Percentiles rank a stretch among this genome's conserved stretches.
phyloP scores from a whole-genome alignment of 1,140 invertebrate species.

The Eufriesea mexicana region DNA sequence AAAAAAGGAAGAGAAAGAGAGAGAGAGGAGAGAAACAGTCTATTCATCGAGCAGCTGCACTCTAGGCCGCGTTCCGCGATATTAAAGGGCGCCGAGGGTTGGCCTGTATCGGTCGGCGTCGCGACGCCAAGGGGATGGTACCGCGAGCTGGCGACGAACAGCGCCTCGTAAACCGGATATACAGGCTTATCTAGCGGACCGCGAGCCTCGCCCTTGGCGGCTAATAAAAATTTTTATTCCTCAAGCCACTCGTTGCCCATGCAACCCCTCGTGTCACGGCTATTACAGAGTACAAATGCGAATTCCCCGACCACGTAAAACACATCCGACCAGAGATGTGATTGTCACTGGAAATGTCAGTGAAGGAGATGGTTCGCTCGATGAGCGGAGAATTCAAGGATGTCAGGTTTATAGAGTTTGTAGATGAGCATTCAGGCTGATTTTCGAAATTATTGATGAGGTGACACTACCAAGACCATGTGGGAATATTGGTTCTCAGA shows the following conservation, averaged over 20 bases:
- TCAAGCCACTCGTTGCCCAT: no score
- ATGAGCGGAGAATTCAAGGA: no score
- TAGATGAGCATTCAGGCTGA: no score
- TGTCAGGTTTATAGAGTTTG: no score
- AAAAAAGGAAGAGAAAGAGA: not conserved
- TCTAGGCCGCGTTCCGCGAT: not conserved
- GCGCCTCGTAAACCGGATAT: constrained; percentile 12
- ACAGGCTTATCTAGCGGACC: not conserved
- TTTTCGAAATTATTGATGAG: no score
- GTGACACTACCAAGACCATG: no score
- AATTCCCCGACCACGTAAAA: not conserved
- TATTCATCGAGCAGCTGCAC: constrained; percentile 55
- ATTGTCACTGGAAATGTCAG: not conserved
- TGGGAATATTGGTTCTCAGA: no score
- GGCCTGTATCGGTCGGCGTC: constrained; percentile 5
- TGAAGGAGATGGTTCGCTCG: no score
- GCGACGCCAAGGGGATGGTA: not conserved
- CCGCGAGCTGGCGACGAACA: not conserved
- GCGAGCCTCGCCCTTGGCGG: not conserved
- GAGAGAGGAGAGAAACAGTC: not conserved
- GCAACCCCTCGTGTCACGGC: not conserved
- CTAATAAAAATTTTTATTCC: constrained; percentile 19
- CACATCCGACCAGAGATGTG: not conserved
- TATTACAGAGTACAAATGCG: not conserved
- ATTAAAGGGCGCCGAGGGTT: constrained; percentile 47